Conservation (phyloP, 2,113 vertebrate genomes). For the Psephotus haematonotus region DNA sequence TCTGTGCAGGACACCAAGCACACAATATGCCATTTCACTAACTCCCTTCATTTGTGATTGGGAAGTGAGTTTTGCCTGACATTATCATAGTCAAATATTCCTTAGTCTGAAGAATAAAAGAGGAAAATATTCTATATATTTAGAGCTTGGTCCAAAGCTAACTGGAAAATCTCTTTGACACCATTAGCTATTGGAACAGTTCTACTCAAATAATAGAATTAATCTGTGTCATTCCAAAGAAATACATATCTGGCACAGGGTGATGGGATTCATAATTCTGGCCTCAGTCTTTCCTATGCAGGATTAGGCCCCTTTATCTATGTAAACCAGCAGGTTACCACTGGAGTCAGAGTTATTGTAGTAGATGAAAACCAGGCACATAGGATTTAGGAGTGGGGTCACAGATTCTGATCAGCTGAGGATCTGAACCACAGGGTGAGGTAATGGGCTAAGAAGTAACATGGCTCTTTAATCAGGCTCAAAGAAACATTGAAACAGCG, state of each 20-base stretch:
- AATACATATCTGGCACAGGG: background rate
- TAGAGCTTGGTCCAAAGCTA: background rate
- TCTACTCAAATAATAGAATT: background rate
- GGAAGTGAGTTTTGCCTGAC: background rate
- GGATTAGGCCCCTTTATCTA: background rate
- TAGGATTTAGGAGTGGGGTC: background rate
- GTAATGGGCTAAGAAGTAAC: background rate
- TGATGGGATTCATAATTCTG: background rate
- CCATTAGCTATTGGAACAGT: background rate
- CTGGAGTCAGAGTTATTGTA: background rate
- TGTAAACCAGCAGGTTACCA: background rate
- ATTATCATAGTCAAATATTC: background rate
- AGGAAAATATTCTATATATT: background rate
- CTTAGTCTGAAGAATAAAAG: background rate
- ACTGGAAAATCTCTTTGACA: background rate
- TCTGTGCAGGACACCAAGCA: background rate
- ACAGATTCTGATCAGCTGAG: background rate
- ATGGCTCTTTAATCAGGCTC: background rate
- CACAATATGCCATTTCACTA: background rate
- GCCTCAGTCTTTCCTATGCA: accelerated
- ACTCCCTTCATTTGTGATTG: background rate
- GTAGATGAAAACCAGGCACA: background rate
- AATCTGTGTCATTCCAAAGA: background rate
- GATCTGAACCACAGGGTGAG: background rate
- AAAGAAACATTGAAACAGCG: background rate